Percentiles rank a stretch among this genome's conserved stretches.
Evolutionary conservation across 2,113 vertebrate species (phyloP).

Genomic region (Hippocampus barbouri): DNA sequence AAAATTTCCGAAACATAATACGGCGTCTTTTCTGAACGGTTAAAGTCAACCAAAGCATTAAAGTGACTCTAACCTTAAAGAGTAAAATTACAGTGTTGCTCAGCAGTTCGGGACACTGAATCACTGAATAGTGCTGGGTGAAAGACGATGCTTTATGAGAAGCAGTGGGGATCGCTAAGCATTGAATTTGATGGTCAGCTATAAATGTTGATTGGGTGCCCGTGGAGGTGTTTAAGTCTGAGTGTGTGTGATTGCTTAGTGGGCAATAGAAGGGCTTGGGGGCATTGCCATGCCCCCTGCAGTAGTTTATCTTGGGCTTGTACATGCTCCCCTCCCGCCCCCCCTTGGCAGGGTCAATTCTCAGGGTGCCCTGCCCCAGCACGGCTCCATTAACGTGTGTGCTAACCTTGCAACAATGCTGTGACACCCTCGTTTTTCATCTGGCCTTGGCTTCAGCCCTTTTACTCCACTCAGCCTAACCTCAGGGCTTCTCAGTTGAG

Average conservation of each 20-base stretch:
- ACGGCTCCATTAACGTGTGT: constrained; percentile 81
- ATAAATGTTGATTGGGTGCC: constrained; percentile 56
- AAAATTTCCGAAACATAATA: constrained; percentile 6
- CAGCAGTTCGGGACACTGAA: constrained; percentile 51
- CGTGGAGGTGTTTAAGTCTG: constrained; percentile 28
- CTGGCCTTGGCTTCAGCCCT: constrained; percentile 67
- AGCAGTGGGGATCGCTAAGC: constrained; percentile 39
- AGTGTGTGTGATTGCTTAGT: constrained; percentile 61
- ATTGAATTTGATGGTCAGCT: constrained; percentile 65
- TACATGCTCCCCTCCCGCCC: constrained; percentile 70
- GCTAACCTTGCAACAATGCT: constrained; percentile 87
- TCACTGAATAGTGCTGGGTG: constrained; percentile 57
- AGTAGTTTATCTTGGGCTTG: constrained; percentile 78
- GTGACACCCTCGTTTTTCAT: constrained; percentile 84
- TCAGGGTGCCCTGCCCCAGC: constrained; percentile 70
- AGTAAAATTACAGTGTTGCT: constrained; percentile 41
- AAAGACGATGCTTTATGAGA: constrained; percentile 48
- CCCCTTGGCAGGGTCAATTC: constrained; percentile 68
- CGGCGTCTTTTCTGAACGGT: constrained; percentile 1
- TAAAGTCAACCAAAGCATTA: constrained; percentile 14
- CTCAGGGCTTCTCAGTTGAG: constrained; percentile 63
- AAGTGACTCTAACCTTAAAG: constrained; percentile 13
- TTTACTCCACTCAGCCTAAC: constrained; percentile 50
- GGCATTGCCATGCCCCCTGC: constrained; percentile 74
- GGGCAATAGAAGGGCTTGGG: constrained; percentile 71